These are phyloP conservation scores for Dastarcus helophoroides DNA, from an alignment of 2,888 invertebrate species.

Conservation along the genomic window DNA sequence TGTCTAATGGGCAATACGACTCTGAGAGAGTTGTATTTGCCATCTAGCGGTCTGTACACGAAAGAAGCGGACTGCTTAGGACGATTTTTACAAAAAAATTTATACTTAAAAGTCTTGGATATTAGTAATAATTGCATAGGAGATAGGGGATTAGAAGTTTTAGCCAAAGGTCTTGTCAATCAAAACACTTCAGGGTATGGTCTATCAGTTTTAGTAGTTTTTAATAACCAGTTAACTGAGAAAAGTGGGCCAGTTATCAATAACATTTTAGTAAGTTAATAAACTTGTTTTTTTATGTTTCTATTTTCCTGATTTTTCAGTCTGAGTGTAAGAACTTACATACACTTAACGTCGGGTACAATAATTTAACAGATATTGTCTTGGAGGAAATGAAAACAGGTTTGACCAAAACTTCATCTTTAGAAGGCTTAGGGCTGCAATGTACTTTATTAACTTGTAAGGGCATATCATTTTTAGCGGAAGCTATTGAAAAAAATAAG, in stretches of 20 bases:
- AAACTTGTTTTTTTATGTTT: neutral
- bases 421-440: conserved; percentile 33
- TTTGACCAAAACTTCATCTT: conserved; percentile 20
- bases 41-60: conserved; percentile 30
- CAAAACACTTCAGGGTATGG: conserved; percentile 23
- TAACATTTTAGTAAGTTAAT: conserved; percentile 28
- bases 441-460: conserved; percentile 31
- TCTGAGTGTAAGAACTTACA: conserved; percentile 28
- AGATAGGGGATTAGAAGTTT: conserved; percentile 30
- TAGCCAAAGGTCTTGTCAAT: conserved; percentile 28
- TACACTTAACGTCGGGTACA: conserved; percentile 31
- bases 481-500: conserved; percentile 26
- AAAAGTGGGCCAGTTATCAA: conserved; percentile 29
- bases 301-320: conserved; percentile 19
- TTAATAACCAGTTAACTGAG: conserved; percentile 32
- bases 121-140: conserved; percentile 33
- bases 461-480: conserved; percentile 25
- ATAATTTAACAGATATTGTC: conserved; percentile 31
- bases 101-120: conserved; percentile 28
- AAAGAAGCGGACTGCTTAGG: conserved; percentile 31
- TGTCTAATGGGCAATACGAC: conserved; percentile 25
- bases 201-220: conserved; percentile 29
- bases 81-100: conserved; percentile 25
- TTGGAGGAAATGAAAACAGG: conserved; percentile 23
- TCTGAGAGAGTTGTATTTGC: conserved; percentile 29